Percentiles rank a stretch among this genome's conserved stretches.
Evolutionary conservation across 64 coral and sea anemone genomes (phyloP).

Genomic region (Orbicella faveolata): DNA sequence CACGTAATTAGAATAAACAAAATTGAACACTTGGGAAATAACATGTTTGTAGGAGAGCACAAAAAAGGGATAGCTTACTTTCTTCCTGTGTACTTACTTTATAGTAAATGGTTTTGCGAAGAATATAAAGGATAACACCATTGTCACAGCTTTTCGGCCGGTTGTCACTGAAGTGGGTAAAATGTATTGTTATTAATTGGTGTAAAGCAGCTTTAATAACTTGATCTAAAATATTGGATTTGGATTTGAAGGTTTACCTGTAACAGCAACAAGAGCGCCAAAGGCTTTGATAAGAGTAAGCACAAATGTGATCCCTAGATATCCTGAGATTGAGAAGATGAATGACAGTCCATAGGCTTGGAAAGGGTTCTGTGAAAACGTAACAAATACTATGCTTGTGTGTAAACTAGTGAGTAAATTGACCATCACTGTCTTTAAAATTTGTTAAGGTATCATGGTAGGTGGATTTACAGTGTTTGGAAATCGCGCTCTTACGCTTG

Average conservation of each 20-base stretch:
- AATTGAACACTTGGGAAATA: neutral
- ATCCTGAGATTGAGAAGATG: conserved; percentile 92
- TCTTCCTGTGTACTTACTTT: conserved; percentile 76
- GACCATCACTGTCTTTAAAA: no score
- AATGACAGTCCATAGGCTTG: conserved; percentile 92
- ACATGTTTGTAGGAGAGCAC: neutral
- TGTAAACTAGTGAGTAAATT: no score
- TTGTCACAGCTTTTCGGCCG: conserved; percentile 94
- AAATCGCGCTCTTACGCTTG: no score
- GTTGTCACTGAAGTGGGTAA: conserved; percentile 70
- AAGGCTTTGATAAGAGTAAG: conserved; percentile 82
- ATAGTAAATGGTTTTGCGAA: conserved; percentile 97
- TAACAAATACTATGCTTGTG: neutral
- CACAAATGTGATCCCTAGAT: conserved; percentile 96
- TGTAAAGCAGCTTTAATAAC: no score
- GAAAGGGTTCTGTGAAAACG: conserved; percentile 57
- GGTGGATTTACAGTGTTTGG: no score
- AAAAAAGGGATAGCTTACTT: neutral
- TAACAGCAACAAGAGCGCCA: conserved; percentile 92
- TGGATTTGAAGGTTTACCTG: conserved; percentile 42
- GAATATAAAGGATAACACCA: conserved; percentile 94
- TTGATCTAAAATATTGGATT: neutral
- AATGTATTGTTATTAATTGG: no score
- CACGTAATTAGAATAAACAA: neutral
- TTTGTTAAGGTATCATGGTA: no score